Conservation (phyloP, 2,888 invertebrate genomes). For the Graphium colonna region DNA sequence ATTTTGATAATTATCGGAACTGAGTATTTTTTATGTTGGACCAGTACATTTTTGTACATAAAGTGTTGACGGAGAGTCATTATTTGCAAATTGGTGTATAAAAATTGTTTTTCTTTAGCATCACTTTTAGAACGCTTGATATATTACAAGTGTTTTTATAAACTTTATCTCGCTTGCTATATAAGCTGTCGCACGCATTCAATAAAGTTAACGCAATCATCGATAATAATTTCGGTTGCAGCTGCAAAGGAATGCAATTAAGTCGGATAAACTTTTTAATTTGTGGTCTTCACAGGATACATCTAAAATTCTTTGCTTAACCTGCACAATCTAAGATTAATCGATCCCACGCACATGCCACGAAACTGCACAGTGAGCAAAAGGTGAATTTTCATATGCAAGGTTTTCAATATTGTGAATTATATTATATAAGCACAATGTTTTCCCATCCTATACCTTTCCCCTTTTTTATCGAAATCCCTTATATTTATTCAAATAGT, state of each 20-base stretch:
- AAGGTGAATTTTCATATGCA: conserved; percentile 47
- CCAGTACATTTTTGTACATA: too few species aligned
- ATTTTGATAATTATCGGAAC: too few species aligned
- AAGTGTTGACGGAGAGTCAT: too few species aligned
- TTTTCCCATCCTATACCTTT: conserved; percentile 15
- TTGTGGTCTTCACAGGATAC: conserved; percentile 12
- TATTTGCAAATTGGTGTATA: too few species aligned
- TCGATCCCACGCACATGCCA: conserved; percentile 51
- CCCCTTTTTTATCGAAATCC: conserved; percentile 16
- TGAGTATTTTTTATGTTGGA: too few species aligned
- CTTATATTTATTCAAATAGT: conserved; percentile 23
- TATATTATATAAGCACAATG: conserved; percentile 23
- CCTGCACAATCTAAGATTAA: conserved; percentile 40
- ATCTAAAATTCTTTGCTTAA: conserved; percentile 35
- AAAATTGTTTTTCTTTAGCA: too few species aligned
- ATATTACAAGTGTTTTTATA: conserved; percentile 17
- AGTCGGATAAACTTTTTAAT: conserved; percentile 19
- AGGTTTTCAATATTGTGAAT: too few species aligned
- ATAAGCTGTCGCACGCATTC: conserved; percentile 20
- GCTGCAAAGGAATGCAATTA: conserved; percentile 18
- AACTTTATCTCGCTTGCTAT: too few species aligned
- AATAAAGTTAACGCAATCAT: conserved; percentile 20
- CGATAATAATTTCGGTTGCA: conserved; percentile 21
- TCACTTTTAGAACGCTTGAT: too few species aligned
- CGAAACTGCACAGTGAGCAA: conserved; percentile 42